Evolutionary conservation across 2,797 vertebrate species (phyloP), one percentile per base, ranked within the genome.

Genomic region (Gallinago solitaria): DNA sequence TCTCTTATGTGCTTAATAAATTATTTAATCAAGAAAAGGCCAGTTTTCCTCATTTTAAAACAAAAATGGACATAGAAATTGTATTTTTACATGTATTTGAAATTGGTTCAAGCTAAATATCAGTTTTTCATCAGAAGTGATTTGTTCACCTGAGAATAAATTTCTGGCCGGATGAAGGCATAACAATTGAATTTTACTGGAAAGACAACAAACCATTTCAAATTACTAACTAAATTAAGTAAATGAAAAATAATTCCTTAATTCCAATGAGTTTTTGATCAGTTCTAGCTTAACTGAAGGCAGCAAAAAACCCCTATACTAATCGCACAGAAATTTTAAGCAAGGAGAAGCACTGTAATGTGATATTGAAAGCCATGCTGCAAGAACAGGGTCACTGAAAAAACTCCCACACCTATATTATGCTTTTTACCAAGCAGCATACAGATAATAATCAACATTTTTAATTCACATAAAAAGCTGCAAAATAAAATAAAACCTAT

Each of bases 251-350:
- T 15, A 65, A 39, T 32, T 35, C 11, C 51, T 69, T 45, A 21
- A 64, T 79, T 82, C n/a, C 50, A 45, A 10, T 45, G 24, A 59
- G 19, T 30, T 87, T 37, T 33, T 19, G 14, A 47, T 39, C 23
- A 74, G 21, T 12, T 39, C 11, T n/a, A 2, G 39, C 54, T 7
- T 1, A 93, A 48, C 3, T 69, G 4, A 74, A 73, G 1, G 5
- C 0, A 2, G 23, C 21, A 41, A 12, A 7, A 7, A 2, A 0
- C 0, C 7, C 9, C 27, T 50, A 4, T 32, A 24, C 7, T 20
- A 54, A 83, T 3, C 9, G 16, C 19, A 67, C 1, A 30, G 5
- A 54, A 37, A 35, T 23, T 14, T 45, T 12, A 83, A 79, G 21
- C 6, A 53, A 59, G 27, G 13, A 60, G 9, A 59, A 68, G 3